Conservation (phyloP, 1,140 invertebrate genomes). For the Bilobella aurantiaca region DNA sequence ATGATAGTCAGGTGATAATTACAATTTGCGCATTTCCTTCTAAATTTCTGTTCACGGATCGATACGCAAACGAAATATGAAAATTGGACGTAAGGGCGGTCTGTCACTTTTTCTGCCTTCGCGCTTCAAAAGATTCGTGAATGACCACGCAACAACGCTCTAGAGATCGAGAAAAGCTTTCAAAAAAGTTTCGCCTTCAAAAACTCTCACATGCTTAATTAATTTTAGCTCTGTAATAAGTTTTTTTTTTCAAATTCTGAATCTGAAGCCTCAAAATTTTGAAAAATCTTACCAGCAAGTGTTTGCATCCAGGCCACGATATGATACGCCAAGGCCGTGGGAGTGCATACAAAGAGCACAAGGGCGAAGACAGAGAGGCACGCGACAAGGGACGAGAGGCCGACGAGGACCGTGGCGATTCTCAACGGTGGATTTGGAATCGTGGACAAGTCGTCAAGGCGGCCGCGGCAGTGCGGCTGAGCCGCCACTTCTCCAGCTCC, state of each 20-base stretch:
- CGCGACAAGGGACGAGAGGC: slow-evolving; percentile 70
- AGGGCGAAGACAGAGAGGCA: slow-evolving; percentile 75
- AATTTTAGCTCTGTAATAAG: too few relatives aligned
- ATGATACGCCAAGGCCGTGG: slow-evolving; percentile 83
- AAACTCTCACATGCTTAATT: too few relatives aligned
- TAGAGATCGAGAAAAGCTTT: too few relatives aligned
- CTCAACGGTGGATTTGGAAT: slow-evolving; percentile 69
- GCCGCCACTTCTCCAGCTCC: slow-evolving; percentile 38
- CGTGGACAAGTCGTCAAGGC: slow-evolving; percentile 68
- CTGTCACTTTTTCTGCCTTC: too few relatives aligned
- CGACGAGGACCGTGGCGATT: slow-evolving; percentile 76
- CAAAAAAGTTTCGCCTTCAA: too few relatives aligned
- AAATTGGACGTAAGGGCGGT: too few relatives aligned
- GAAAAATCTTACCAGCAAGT: slow-evolving; percentile 60
- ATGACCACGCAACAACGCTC: too few relatives aligned
- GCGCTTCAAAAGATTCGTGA: too few relatives aligned
- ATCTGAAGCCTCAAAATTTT: not conserved
- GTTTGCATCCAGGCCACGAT: slow-evolving; percentile 89
- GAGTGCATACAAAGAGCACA: slow-evolving; percentile 87
- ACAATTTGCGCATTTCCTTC: too few relatives aligned
- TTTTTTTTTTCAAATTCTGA: not conserved
- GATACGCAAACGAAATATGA: too few relatives aligned
- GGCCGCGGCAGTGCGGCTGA: slow-evolving; percentile 56
- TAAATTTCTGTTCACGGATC: too few relatives aligned
- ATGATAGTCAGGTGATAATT: too few relatives aligned